These are phyloP conservation scores for Salminus brasiliensis DNA, from an alignment of 2,113 vertebrate species.

Conservation along the genomic window DNA sequence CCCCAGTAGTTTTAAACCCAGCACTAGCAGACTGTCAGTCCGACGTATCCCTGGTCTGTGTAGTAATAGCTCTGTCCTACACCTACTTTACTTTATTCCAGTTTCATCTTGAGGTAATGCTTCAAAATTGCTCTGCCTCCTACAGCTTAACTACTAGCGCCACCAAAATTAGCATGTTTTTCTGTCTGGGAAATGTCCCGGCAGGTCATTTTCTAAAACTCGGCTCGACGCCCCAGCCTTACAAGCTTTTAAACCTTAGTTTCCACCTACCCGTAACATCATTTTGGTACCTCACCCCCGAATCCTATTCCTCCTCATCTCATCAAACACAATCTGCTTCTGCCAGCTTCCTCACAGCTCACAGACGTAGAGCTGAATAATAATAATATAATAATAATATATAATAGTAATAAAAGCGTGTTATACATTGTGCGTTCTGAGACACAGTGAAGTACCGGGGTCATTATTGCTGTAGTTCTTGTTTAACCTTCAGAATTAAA, in stretches of 20 bases:
- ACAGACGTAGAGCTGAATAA: too few relatives aligned
- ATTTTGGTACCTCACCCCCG: not conserved
- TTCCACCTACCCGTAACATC: not conserved
- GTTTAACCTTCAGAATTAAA: too few relatives aligned
- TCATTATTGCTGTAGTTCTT: too few relatives aligned
- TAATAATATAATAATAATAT: too few relatives aligned
- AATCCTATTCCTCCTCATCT: too few relatives aligned
- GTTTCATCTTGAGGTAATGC: not conserved
- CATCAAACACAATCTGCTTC: too few relatives aligned
- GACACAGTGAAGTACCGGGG: too few relatives aligned
- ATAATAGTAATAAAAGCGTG: too few relatives aligned
- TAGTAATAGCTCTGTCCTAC: not conserved
- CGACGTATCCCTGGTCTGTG: not conserved
- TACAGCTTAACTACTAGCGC: not conserved
- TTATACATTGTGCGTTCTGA: too few relatives aligned
- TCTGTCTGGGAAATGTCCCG: not conserved
- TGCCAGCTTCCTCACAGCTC: too few relatives aligned
- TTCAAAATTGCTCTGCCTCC: not conserved
- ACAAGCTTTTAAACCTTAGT: not conserved
- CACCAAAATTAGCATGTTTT: not conserved
- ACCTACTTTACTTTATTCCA: not conserved
- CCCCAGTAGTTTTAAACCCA: too few relatives aligned
- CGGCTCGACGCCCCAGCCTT: not conserved
- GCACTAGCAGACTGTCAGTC: too few relatives aligned
- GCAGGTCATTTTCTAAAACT: not conserved